Evolutionary conservation across 2,888 invertebrate species (phyloP).

Genomic region (Melangyna quadrimaculata): DNA sequence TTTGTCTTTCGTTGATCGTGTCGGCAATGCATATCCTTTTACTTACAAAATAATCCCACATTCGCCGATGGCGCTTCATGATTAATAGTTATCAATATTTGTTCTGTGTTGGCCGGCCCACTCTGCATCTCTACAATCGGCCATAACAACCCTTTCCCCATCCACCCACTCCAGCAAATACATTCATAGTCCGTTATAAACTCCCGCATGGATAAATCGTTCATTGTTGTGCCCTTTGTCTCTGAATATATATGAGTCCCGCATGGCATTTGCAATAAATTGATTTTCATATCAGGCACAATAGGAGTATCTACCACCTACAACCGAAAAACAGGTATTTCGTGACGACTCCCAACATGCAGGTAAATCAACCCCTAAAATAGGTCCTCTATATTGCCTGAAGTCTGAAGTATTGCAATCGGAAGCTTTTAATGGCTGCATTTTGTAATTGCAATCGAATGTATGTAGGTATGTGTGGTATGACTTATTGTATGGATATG

Average conservation of each 20-base stretch:
- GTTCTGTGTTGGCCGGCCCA: conserved; percentile 21
- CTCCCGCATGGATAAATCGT: conserved; percentile 17
- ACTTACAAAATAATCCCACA: conserved; percentile 44
- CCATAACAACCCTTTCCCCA: neutral
- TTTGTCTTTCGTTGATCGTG: neutral
- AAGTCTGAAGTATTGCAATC: neutral
- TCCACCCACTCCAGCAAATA: neutral
- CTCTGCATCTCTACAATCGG: too few relatives aligned
- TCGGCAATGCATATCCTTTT: conserved; percentile 44
- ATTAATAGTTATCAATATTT: conserved; percentile 70
- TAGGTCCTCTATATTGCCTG: neutral
- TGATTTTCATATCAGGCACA: conserved; percentile 61
- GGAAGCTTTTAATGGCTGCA: conserved; percentile 63
- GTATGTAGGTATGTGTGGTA: too few relatives aligned
- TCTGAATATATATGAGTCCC: conserved; percentile 17
- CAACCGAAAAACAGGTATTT: neutral
- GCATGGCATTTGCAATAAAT: conserved; percentile 62
- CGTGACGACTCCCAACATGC: neutral
- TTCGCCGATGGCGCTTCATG: conserved; percentile 58
- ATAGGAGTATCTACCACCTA: neutral
- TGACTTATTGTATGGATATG: conserved; percentile 32
- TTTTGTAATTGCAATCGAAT: conserved; percentile 62
- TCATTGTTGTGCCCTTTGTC: conserved; percentile 62
- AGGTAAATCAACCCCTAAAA: conserved; percentile 31
- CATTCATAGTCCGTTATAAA: conserved; percentile 6